A percentile compares a stretch with the other conserved stretches of the same genome.
Evolutionary conservation across 2,113 vertebrate genomes (phyloP).

Genomic region (Coreoperca whiteheadi): DNA sequence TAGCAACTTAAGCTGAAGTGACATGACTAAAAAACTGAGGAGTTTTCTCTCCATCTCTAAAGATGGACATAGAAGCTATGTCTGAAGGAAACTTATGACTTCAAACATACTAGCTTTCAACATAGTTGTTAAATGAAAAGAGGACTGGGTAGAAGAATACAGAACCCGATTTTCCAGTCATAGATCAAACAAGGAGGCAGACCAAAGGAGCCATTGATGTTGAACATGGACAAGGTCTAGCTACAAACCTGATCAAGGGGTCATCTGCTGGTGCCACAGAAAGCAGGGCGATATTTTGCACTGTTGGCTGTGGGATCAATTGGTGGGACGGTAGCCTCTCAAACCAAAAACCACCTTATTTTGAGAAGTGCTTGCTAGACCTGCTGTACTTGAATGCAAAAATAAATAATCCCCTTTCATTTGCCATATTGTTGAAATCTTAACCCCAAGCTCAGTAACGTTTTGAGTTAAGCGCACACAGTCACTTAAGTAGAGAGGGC

Average conservation of each 20-base stretch:
- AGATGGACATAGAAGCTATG: neutral
- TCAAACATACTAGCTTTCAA: neutral
- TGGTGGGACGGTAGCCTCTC: constrained; percentile 1
- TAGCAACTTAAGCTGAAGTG: no score
- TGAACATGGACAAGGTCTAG: constrained; percentile 17
- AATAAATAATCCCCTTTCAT: constrained; percentile 42
- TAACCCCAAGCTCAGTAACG: neutral
- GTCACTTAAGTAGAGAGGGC: neutral
- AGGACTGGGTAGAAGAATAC: neutral
- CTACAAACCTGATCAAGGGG: constrained; percentile 25
- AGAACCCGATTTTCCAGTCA: neutral
- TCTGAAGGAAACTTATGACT: neutral
- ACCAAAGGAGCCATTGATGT: constrained; percentile 11
- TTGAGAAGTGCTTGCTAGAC: neutral
- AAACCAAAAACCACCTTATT: constrained; percentile 17
- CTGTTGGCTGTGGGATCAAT: constrained; percentile 36
- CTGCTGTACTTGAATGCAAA: neutral
- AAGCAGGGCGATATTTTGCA: constrained; percentile 7
- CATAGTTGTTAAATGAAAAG: neutral
- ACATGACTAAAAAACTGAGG: neutral
- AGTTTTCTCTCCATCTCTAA: neutral
- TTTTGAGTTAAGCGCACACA: constrained; percentile 3
- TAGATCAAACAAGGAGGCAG: constrained; percentile 25
- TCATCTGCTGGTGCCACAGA: constrained; percentile 14
- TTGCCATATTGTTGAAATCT: constrained; percentile 18